Base-by-base conservation (phyloP, 1,140 invertebrate species). In the Araneus ventricosus region DNA sequence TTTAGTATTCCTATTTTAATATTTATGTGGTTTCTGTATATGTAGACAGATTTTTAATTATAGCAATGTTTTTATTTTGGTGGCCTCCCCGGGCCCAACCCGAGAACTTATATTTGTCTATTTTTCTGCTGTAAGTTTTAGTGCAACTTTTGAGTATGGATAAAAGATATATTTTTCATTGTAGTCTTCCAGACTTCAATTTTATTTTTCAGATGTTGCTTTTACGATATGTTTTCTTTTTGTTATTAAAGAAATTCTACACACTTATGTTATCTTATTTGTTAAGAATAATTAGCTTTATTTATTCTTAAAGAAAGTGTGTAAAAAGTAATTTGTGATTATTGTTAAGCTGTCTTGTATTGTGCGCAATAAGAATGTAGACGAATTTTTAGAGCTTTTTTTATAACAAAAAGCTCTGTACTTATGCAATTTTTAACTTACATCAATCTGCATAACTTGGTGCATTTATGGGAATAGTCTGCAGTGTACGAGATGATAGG, bases 141-240 rank as follows among this genome's bases (percentile, higher is more conserved):
- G 87, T 89, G 93, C 82, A 93, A 90, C 34, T 67, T 93, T 80
- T 59, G 63, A 45, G 88, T 93, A 61, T 67, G n/a, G 10, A n/a
- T 22, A 80, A 85, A n/a, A 90, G n/a, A 84, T 89, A 88, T 93
- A 93, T 93, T 93, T 89, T 88, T 93, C 34, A 93, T 93, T 93
- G 88, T 90, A 93, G 93, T 93, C 93, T 93, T 93, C 93, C 93
- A 93, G 80, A 84, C 87, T 93, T 93, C 85, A 70, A 84, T n/a
- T 67, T 61, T 24, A 61, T 61, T 61, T 93, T 88, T 86, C 37
- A 82, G 37, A 86, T 88, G 84, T 87, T 93, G 59, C 61, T 45
- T 85, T 92, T 92, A 45, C 10, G 39, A 90, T 90, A 59, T 90
- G 52, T 86, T 75, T 52, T 67, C 75, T 41, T 92, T 86, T 92